Percentiles rank a stretch among this genome's conserved stretches.
Evolutionary conservation across 1,140 invertebrate genomes (phyloP).

Genomic region (Bombyx mandarina): DNA sequence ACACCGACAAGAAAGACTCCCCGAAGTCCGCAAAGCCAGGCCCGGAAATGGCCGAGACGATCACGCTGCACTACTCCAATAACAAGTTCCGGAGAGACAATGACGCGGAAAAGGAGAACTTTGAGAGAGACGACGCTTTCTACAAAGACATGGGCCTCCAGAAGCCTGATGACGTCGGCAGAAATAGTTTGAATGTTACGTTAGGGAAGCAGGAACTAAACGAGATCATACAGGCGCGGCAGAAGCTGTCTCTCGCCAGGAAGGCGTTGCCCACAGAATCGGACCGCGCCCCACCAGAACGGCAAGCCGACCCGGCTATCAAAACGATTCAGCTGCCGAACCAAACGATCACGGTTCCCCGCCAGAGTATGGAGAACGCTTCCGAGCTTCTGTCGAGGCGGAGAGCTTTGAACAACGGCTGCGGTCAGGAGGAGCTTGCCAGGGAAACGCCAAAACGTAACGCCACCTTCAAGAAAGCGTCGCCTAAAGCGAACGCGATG

Average conservation of each 20-base stretch:
- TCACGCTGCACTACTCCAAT: conserved; percentile 53
- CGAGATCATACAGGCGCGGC: conserved; percentile 59
- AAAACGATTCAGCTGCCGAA: conserved; percentile 58
- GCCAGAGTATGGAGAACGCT: conserved; percentile 55
- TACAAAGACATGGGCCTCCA: conserved; percentile 52
- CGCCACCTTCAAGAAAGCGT: conserved; percentile 60
- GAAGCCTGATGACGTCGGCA: conserved; percentile 33
- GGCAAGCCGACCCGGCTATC: conserved; percentile 32
- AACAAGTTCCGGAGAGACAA: conserved; percentile 44
- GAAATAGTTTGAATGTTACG: conserved; percentile 57
- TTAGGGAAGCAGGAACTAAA: conserved; percentile 62
- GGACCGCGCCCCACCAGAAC: conserved; percentile 31
- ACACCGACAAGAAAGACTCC: conserved; percentile 44
- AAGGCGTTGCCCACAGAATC: conserved; percentile 49
- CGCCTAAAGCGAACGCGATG: conserved; percentile 40
- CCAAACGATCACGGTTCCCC: conserved; percentile 54
- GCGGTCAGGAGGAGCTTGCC: conserved; percentile 28
- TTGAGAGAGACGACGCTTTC: conserved; percentile 55
- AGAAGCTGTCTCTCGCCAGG: conserved; percentile 55
- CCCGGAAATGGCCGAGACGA: conserved; percentile 50
- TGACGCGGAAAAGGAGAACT: conserved; percentile 59
- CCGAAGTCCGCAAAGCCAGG: conserved; percentile 30
- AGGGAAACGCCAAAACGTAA: conserved; percentile 61
- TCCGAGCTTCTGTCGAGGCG: conserved; percentile 49
- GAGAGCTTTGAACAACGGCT: conserved; percentile 40